Evolutionary conservation across 2,113 vertebrate species (phyloP).

Genomic region (Eclectus roratus): DNA sequence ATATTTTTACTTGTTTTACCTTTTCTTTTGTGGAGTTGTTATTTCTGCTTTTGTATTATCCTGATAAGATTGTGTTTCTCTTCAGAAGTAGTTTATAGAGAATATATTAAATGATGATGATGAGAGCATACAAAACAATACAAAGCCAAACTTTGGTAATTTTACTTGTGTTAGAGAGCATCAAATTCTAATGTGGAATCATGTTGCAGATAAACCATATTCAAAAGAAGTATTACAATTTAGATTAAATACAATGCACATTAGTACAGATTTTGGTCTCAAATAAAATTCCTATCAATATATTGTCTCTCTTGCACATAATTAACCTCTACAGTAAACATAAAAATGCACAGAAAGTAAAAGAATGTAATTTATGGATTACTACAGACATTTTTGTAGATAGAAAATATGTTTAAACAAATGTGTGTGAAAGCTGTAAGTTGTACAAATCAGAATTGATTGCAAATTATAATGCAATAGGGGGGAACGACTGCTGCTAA

Average conservation of each 20-base stretch:
- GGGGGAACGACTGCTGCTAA: neutral
- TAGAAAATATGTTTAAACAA: neutral
- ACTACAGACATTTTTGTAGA: neutral
- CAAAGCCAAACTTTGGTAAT: neutral
- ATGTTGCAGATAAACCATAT: neutral
- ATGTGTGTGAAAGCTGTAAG: neutral
- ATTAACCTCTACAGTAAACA: neutral
- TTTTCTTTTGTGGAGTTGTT: neutral
- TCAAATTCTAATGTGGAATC: neutral
- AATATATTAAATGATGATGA: neutral
- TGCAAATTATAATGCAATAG: neutral
- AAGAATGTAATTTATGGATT: neutral
- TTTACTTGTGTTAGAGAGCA: neutral
- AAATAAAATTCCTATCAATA: neutral
- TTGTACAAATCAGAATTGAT: neutral
- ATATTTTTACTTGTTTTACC: neutral
- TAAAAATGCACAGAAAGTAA: neutral
- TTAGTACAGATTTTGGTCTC: neutral
- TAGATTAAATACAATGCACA: neutral
- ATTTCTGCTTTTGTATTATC: neutral
- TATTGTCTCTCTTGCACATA: neutral
- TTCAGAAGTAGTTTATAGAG: neutral
- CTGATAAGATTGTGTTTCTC: neutral
- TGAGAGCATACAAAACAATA: neutral
- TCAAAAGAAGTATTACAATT: neutral